Percentiles rank a stretch among this genome's conserved stretches.
Evolutionary conservation across 2,797 vertebrate genomes (phyloP).

Genomic region (Pteronotus mesoamericanus): DNA sequence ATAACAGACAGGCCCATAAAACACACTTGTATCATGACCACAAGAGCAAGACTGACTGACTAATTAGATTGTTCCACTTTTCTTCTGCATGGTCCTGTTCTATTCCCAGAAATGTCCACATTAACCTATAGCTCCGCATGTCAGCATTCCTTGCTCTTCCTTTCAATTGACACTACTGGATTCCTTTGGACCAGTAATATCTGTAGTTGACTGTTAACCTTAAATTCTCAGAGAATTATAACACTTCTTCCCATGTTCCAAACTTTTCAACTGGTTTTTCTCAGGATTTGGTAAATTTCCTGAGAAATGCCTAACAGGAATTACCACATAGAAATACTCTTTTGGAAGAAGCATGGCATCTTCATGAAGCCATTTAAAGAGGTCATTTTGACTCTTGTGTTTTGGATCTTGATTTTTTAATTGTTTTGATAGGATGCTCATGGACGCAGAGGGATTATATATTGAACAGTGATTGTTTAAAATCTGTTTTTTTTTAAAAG

Average conservation of each 20-base stretch:
- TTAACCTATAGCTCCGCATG: background rate
- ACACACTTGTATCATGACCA: background rate
- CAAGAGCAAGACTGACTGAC: background rate
- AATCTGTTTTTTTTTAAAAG: background rate
- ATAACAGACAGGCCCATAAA: background rate
- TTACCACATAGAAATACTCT: background rate
- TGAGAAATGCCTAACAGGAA: conserved; percentile 4
- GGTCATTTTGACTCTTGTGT: background rate
- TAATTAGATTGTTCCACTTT: background rate
- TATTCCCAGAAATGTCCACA: background rate
- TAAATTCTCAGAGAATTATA: background rate
- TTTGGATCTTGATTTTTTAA: background rate
- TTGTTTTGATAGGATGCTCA: background rate
- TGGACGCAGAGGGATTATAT: background rate
- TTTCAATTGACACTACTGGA: background rate
- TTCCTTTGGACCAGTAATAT: conserved; percentile 40
- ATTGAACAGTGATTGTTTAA: background rate
- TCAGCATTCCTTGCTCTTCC: background rate
- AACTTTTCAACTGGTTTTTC: conserved; percentile 28
- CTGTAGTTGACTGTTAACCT: background rate
- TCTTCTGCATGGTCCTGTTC: background rate
- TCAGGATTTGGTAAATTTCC: conserved; percentile 9
- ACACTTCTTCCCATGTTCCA: background rate
- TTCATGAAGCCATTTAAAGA: conserved; percentile 30
- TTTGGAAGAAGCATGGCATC: background rate